Percentiles rank a stretch among this genome's conserved stretches.
Evolutionary conservation across 2,888 invertebrate species (phyloP).

Genomic region (Celastrina argiolus): DNA sequence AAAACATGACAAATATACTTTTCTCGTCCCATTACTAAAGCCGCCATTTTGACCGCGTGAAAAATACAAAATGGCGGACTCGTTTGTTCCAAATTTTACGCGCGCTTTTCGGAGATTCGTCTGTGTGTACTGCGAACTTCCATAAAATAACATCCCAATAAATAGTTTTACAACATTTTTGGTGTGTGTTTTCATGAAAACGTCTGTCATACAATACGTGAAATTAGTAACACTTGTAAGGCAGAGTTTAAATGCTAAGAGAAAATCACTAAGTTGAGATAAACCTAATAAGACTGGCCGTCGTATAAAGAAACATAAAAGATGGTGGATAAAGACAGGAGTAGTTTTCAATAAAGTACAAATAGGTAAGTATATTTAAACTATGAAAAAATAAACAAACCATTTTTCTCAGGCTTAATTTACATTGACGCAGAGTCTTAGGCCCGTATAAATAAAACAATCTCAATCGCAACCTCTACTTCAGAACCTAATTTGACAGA

Average conservation of each 20-base stretch:
- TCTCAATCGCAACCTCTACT: too few relatives aligned
- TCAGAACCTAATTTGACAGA: too few relatives aligned
- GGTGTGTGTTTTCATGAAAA: slow-evolving; percentile 17
- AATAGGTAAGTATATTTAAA: too few relatives aligned
- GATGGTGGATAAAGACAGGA: background rate
- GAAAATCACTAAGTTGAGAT: slow-evolving; percentile 18
- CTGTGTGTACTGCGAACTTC: slow-evolving; percentile 30
- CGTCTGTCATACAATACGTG: slow-evolving; percentile 12
- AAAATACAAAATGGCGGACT: slow-evolving; percentile 1
- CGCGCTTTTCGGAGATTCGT: slow-evolving; percentile 9
- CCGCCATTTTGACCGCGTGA: slow-evolving; percentile 1
- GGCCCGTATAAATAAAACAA: too few relatives aligned
- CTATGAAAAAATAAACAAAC: too few relatives aligned
- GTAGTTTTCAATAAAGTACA: background rate
- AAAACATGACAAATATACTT: slow-evolving; percentile 25
- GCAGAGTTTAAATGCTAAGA: slow-evolving; percentile 27
- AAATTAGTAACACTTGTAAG: slow-evolving; percentile 27
- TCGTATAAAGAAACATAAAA: background rate
- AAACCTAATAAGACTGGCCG: slow-evolving; percentile 21
- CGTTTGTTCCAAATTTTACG: background rate
- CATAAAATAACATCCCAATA: slow-evolving; percentile 27
- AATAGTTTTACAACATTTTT: background rate
- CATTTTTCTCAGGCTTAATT: too few relatives aligned
- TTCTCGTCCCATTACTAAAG: slow-evolving; percentile 33
- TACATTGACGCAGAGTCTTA: too few relatives aligned